Evolutionary conservation across 2,113 vertebrate species (phyloP).

Genomic region (Petroica traversi): DNA sequence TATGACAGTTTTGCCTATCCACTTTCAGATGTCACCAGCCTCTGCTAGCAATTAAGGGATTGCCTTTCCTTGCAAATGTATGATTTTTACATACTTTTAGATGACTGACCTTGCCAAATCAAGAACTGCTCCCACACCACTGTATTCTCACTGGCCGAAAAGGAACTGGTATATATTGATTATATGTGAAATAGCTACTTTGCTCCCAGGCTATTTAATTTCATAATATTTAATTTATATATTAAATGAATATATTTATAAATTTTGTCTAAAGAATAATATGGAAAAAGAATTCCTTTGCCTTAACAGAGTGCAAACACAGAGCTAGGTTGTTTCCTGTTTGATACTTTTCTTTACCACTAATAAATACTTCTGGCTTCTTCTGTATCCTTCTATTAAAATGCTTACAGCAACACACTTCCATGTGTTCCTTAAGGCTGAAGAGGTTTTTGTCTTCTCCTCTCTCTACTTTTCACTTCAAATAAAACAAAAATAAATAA

Average conservation of each 20-base stretch:
- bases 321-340: not conserved
- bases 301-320: not conserved
- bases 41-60: not conserved
- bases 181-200: not conserved
- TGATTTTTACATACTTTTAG: not conserved
- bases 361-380: not conserved
- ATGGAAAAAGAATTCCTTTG: not conserved
- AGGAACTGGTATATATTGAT: not conserved
- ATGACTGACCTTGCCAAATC: not conserved
- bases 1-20: constrained; percentile 10
- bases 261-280: not conserved
- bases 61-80: not conserved
- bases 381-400: not conserved
- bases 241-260: not conserved
- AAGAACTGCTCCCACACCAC: not conserved
- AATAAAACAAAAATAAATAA: not conserved
- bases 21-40: constrained; percentile 63
- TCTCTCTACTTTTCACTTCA: not conserved
- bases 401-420: not conserved
- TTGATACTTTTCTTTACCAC: not conserved
- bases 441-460: not conserved
- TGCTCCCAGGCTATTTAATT: not conserved
- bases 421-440: not conserved
- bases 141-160: not conserved
- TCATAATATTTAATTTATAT: not conserved